A percentile compares a stretch with the other conserved stretches of the same genome.
phyloP scores from a whole-genome alignment of 2,888 invertebrate species.

The Cheilosia variabilis region DNA sequence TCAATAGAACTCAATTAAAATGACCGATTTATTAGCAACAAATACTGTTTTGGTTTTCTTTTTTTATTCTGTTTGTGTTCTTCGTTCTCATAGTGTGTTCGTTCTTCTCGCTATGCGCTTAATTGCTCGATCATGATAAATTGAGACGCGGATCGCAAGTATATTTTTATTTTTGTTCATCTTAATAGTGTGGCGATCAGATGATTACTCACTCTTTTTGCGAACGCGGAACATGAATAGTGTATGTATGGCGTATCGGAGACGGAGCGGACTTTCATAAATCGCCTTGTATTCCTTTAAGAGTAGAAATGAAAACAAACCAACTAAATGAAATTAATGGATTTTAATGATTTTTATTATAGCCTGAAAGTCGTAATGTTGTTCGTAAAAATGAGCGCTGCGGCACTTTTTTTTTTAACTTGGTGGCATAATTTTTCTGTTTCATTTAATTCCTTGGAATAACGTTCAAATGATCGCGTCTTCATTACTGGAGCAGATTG shows the following conservation, averaged over 20 bases:
- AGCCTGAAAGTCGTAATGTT: conserved; percentile 44
- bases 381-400: conserved; percentile 29
- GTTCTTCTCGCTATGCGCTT: conserved; percentile 58
- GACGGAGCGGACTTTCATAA: conserved; percentile 17
- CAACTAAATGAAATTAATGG: conserved; percentile 18
- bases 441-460: conserved; percentile 46
- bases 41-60: neutral
- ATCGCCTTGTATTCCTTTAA: conserved; percentile 44
- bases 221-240: conserved; percentile 37
- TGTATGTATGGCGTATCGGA: neutral
- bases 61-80: conserved; percentile 9
- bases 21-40: conserved; percentile 68
- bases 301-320: conserved; percentile 20
- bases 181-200: conserved; percentile 31
- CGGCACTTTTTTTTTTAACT: neutral
- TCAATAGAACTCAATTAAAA: conserved; percentile 71
- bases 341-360: conserved; percentile 60
- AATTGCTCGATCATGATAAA: conserved; percentile 75
- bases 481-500: conserved; percentile 21
- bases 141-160: conserved; percentile 74
- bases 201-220: conserved; percentile 56
- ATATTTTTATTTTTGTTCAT: conserved; percentile 23
- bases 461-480: conserved; percentile 11
- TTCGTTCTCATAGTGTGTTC: neutral
- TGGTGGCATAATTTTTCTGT: conserved; percentile 41